Base-by-base conservation (phyloP, 2,888 invertebrate species). In the Drosophila dives region DNA sequence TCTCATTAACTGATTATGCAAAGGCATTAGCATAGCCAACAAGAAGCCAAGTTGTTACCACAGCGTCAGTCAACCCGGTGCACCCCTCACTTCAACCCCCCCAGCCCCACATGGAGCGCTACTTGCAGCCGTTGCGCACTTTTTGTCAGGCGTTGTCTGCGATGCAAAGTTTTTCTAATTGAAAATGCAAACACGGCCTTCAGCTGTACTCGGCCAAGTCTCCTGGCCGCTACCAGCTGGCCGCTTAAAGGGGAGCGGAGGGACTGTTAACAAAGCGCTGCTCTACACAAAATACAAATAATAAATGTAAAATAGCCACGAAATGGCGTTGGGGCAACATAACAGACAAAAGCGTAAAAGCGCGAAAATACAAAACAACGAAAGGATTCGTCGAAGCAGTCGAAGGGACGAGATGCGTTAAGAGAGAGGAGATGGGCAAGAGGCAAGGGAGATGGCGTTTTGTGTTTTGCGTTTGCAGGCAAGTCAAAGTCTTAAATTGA, bases 401-500 rank as follows among this genome's bases (percentile, higher is more conserved):
- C 66, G 64, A 67, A 49, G 33, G 45, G 45, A 45, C 23, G 23
- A 12, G 20, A 23, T 23, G 23, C 23, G 4, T 2, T 8, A 23
- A 15, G 4, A n/a, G n/a, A n/a, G 2, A 56, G 40, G 54, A 50
- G 66, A 61, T 48, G 56, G 12, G 36, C 32, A 8, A 10, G 42
- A 49, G 54, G 36, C 11, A 32, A 12, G 29, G 38, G 40, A 23
- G 15, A 7, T 45, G 17, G 42, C 40, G 51, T 49, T 68, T 33
- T 64, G 79, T 65, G 65, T 71, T 63, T 33, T 64, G 79, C 68
- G 65, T 71, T 63, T 78, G 81, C 87, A 64, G 69, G 83, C 88
- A 86, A 86, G 88, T 80, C 86, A 88, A 86, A 88, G 89, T 86
- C 86, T 84, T 86, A 90, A 90, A 89, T 90, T 86, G 86, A 91